Base-by-base conservation (phyloP, 2,797 vertebrate species). In the Caiman crocodilus region DNA sequence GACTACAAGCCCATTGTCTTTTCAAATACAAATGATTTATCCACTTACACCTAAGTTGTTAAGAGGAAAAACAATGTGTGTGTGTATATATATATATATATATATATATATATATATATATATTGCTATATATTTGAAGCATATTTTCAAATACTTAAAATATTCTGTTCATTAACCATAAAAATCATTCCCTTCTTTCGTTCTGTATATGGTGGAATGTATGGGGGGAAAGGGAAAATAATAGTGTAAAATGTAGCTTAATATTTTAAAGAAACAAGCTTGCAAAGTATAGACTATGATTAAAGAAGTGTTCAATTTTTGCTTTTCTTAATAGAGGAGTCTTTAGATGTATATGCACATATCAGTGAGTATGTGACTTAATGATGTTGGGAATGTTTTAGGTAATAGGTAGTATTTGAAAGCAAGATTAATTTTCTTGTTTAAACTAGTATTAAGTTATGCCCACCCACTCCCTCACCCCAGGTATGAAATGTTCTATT, bases 1-100 rank as follows among this genome's bases (percentile, higher is more conserved):
- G 97, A 97, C 97, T 96, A 95, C 97, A 97, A 98, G 97, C 97
- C 42, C 97, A 97, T 98, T 98, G 98, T 97, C 95, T 95, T 97
- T 95, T 95, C 92, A 93, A 92, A 95, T 95, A 96, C 94, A 97
- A 98, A 97, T 97, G 97, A 96, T 97, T 96, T 96, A 97, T 95
- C 95, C 97, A 95, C 98, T 98, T 98, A 84, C 69, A 90, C 94
- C 93, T 81, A 61, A 93, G 78, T 87, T 87, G 35, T 94, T 94
- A 91, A 94, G 78, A 85, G 94, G 91, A 96, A 96, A 96, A 95
- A 87, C 93, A 95, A 92, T 95, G 82, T n/a, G n/a, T n/a, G n/a
- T n/a, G n/a, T n/a, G n/a, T n/a, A n/a, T n/a, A n/a, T n/a, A n/a
- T n/a, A n/a, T n/a, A n/a, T n/a, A n/a, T n/a, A n/a, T n/a, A n/a